Conservation (phyloP, 2,113 vertebrate genomes). For the Tenebrosternarchus preto region DNA sequence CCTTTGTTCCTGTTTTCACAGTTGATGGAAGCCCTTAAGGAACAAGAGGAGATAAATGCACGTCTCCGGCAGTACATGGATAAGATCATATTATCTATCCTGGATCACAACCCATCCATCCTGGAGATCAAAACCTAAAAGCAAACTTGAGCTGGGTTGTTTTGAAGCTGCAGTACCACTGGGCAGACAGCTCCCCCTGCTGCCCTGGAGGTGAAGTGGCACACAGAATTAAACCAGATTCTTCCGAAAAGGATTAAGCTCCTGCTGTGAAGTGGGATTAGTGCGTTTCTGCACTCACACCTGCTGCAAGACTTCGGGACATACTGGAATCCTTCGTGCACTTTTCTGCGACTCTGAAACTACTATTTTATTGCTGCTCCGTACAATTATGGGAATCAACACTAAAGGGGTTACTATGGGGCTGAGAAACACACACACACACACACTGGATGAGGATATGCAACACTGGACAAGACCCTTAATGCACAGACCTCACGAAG, state of each 20-base stretch:
- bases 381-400: background rate
- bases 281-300: background rate
- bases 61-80: conserved; percentile 97
- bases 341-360: conserved; percentile 3
- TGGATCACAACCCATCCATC: conserved; percentile 97
- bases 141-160: conserved; percentile 7
- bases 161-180: conserved; percentile 46
- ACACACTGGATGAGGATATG: background rate
- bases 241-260: conserved; percentile 21
- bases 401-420: conserved; percentile 3
- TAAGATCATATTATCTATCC: conserved; percentile 95
- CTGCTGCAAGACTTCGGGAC: conserved; percentile 17
- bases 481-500: background rate
- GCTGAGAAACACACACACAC: background rate
- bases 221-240: conserved; percentile 5
- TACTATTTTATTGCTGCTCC: conserved; percentile 11
- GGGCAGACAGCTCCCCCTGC: conserved; percentile 59
- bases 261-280: conserved; percentile 19
- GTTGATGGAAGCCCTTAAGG: conserved; percentile 97
- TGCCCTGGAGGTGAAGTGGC: conserved; percentile 54
- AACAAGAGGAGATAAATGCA: conserved; percentile 96
- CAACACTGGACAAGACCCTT: background rate
- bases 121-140: conserved; percentile 93
- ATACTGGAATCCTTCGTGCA: conserved; percentile 29
- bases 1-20: conserved; percentile 58